Conservation (phyloP, 2,888 invertebrate species). For the Eurytoma californica region DNA sequence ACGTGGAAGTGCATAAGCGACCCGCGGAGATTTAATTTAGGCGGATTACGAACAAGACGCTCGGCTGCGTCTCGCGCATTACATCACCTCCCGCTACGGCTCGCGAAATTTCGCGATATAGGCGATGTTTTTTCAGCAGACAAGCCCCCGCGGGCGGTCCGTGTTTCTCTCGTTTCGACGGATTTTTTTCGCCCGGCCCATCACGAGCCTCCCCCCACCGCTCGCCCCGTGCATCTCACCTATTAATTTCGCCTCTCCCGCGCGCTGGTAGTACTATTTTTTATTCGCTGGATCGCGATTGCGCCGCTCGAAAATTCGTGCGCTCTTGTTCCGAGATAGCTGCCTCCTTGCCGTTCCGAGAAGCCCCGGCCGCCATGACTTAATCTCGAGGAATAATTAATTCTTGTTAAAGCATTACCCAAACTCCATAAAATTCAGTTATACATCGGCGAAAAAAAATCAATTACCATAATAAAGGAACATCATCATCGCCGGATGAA, state of each 20-base stretch:
- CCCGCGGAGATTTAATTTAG: constrained; percentile 33
- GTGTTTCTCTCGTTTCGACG: constrained; percentile 71
- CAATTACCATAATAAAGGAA: constrained; percentile 37
- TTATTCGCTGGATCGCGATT: background rate
- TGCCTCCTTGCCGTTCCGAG: background rate
- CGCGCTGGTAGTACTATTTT: background rate
- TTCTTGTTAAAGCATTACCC: background rate
- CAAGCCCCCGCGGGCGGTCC: constrained; percentile 68
- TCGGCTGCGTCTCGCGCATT: constrained; percentile 10
- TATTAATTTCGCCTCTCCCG: constrained; percentile 38
- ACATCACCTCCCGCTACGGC: constrained; percentile 28
- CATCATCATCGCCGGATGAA: constrained; percentile 20
- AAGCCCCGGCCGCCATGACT: background rate
- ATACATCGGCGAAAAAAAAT: constrained; percentile 23
- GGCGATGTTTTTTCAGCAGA: constrained; percentile 60
- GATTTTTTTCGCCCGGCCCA: constrained; percentile 62
- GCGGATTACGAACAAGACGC: constrained; percentile 24
- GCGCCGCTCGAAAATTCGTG: background rate
- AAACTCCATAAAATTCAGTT: constrained; percentile 17
- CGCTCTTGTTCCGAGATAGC: too few species aligned
- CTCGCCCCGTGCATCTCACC: background rate
- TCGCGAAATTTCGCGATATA: constrained; percentile 20
- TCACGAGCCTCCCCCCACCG: background rate
- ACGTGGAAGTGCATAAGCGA: background rate
- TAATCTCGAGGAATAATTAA: constrained; percentile 3